Evolutionary conservation across 23 tunicate species (phyloP).

Genomic region (Halocynthia roretzi): DNA sequence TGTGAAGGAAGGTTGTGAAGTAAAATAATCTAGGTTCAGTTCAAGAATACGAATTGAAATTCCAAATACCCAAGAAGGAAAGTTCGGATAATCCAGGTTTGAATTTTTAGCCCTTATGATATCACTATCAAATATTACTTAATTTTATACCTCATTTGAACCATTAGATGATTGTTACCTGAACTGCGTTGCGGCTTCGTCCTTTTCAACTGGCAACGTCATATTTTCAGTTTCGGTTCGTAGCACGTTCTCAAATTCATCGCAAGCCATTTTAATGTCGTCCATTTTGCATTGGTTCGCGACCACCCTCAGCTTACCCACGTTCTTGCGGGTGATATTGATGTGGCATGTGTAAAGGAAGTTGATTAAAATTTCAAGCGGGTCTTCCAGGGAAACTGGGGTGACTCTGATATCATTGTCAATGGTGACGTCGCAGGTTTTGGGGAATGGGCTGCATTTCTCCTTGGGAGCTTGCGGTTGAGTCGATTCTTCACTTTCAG

Average conservation of each 20-base stretch:
- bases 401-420: not conserved
- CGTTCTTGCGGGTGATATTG: conserved; percentile 65
- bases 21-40: too few species aligned
- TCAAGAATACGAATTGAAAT: too few species aligned
- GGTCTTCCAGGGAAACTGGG: conserved; percentile 20
- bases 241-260: conserved; percentile 53
- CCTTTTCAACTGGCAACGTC: conserved; percentile 39
- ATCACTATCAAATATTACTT: too few species aligned
- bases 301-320: conserved; percentile 24
- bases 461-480: too few species aligned
- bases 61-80: too few species aligned
- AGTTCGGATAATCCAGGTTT: not conserved
- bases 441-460: not conserved
- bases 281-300: conserved; percentile 55
- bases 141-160: too few species aligned
- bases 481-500: not conserved
- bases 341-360: conserved; percentile 82
- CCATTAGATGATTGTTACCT: conserved; percentile 27
- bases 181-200: conserved; percentile 40
- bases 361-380: conserved; percentile 44
- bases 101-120: conserved; percentile 12
- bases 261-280: conserved; percentile 75
- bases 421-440: not conserved
- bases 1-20: too few species aligned
- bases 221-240: conserved; percentile 29